These are phyloP conservation scores for Anser cygnoides DNA, from an alignment of 2,113 vertebrate species.

Conservation along the genomic window DNA sequence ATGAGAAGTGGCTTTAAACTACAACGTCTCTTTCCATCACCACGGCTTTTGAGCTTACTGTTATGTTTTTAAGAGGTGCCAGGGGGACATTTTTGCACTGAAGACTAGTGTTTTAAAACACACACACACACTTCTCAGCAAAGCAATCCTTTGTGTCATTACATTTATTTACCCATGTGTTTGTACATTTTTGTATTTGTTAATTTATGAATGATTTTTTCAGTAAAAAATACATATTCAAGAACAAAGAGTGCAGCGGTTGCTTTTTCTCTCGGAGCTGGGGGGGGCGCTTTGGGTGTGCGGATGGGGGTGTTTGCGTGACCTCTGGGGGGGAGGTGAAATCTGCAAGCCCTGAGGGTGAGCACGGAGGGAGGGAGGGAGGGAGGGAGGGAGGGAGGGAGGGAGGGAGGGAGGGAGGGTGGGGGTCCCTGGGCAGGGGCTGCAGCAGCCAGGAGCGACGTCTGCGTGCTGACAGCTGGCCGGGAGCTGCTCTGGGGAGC, in stretches of 20 bases:
- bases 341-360: neutral
- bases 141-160: constrained; percentile 82
- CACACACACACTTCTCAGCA: constrained; percentile 78
- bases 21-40: constrained; percentile 41
- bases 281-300: neutral
- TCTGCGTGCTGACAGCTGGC: neutral
- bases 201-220: constrained; percentile 90
- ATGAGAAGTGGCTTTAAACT: constrained; percentile 43
- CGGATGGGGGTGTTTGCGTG: neutral
- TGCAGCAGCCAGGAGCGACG: too few species aligned
- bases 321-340: too few species aligned
- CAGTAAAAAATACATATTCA: constrained; percentile 82
- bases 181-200: constrained; percentile 90
- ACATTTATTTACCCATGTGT: constrained; percentile 85
- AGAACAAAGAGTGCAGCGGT: constrained; percentile 63
- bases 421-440: neutral
- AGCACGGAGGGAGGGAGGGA: neutral
- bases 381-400: too few species aligned
- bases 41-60: constrained; percentile 72
- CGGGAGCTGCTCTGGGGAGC: neutral
- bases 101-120: constrained; percentile 82
- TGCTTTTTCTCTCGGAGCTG: neutral
- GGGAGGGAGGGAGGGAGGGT: too few species aligned
- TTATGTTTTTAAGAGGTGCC: constrained; percentile 81
- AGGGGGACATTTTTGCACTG: constrained; percentile 85